Percentiles rank a stretch among this genome's conserved stretches.
Conservation (phyloP, 2,888 invertebrate genomes). For the Cylindroiulus punctatus region DNA sequence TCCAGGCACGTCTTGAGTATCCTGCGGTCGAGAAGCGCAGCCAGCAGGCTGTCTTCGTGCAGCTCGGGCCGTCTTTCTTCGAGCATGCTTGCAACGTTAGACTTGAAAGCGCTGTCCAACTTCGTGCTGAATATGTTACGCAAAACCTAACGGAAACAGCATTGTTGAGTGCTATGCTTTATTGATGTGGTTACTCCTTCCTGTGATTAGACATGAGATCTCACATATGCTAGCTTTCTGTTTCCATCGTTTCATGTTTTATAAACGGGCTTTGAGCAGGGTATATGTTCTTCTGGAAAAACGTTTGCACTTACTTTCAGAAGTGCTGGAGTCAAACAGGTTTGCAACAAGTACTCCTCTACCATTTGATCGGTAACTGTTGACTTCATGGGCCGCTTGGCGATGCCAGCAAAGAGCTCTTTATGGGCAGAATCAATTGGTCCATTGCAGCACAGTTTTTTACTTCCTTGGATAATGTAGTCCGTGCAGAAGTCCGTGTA, state of each 20-base stretch:
- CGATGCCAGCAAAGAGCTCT: slow-evolving; percentile 23
- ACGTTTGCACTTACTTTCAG: slow-evolving; percentile 50
- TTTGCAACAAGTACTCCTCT: slow-evolving; percentile 44
- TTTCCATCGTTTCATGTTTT: too few relatives aligned
- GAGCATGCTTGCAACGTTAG: slow-evolving; percentile 57
- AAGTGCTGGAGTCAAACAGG: slow-evolving; percentile 34
- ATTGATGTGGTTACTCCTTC: too few relatives aligned
- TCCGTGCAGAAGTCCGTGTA: slow-evolving; percentile 52
- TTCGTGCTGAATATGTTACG: slow-evolving; percentile 32
- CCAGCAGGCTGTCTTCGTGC: slow-evolving; percentile 61
- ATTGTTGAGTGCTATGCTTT: too few relatives aligned
- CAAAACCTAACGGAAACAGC: slow-evolving; percentile 39
- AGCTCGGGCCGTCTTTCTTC: slow-evolving; percentile 58
- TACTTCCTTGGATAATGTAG: slow-evolving; percentile 49
- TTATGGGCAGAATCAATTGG: not conserved
- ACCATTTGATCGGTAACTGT: not conserved
- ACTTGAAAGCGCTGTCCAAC: slow-evolving; percentile 57
- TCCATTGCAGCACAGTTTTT: not conserved
- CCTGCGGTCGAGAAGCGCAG: slow-evolving; percentile 59
- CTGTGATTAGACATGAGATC: too few relatives aligned
- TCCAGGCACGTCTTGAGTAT: slow-evolving; percentile 71
- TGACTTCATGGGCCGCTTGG: slow-evolving; percentile 12
- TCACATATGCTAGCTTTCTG: too few relatives aligned
- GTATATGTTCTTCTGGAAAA: too few relatives aligned
- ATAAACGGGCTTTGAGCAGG: too few relatives aligned